Evolutionary conservation across 2,888 invertebrate genomes (phyloP).

Genomic region (Ischnus inquisitorius): DNA sequence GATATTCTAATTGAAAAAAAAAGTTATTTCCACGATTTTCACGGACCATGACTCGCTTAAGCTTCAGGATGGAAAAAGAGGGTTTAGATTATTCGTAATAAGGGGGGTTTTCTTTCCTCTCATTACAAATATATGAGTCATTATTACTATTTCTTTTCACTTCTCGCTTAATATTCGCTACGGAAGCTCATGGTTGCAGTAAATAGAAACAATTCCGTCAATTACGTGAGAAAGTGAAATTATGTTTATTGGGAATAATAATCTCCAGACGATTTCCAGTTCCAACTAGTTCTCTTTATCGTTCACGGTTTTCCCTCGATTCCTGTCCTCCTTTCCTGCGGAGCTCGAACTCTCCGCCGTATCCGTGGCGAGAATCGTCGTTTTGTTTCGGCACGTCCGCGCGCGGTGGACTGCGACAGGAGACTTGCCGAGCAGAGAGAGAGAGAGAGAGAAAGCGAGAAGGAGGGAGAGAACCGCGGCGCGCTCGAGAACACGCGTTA

Average conservation of each 20-base stretch:
- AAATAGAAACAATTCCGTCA: neutral
- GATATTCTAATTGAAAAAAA: no score
- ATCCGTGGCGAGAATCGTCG: constrained; percentile 53
- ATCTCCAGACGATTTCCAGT: neutral
- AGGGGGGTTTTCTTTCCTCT: no score
- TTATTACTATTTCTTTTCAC: no score
- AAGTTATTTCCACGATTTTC: no score
- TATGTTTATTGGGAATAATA: neutral
- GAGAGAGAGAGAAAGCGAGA: constrained; percentile 49
- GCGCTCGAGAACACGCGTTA: constrained; percentile 75
- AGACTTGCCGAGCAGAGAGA: constrained; percentile 67
- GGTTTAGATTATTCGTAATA: no score
- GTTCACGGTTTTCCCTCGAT: constrained; percentile 20
- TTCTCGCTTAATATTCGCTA: no score
- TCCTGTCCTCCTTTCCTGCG: neutral
- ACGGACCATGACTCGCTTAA: no score
- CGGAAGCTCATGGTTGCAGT: neutral
- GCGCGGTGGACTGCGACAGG: constrained; percentile 70
- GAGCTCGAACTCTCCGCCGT: constrained; percentile 13
- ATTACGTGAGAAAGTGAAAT: neutral
- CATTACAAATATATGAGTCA: no score
- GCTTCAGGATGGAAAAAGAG: no score
- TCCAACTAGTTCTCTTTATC: neutral
- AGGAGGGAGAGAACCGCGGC: constrained; percentile 42
- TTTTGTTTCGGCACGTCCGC: constrained; percentile 70